These are phyloP conservation scores for Conus ventricosus DNA, from an alignment of 1,140 invertebrate species.

Conservation along the genomic window DNA sequence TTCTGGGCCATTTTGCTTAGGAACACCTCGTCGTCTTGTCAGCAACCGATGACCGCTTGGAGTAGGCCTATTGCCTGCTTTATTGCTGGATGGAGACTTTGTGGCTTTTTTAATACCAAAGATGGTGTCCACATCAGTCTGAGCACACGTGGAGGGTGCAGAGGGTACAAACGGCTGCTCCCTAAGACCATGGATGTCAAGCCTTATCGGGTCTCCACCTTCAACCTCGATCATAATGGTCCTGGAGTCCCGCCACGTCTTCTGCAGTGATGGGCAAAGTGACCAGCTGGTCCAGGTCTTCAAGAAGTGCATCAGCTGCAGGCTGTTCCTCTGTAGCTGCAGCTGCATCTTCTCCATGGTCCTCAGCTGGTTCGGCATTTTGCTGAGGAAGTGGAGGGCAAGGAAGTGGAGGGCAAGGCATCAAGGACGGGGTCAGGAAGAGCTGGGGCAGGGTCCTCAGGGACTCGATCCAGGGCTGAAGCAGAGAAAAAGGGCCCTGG, in stretches of 20 bases:
- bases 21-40: too few species aligned
- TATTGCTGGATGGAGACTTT: too few species aligned
- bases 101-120: background rate
- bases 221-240: background rate
- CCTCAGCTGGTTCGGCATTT: background rate
- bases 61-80: too few species aligned
- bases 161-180: background rate
- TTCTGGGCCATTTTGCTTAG: too few species aligned
- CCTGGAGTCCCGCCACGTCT: background rate
- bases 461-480: background rate
- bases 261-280: background rate
- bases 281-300: background rate
- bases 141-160: background rate
- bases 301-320: background rate
- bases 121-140: background rate
- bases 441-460: too few species aligned
- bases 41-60: too few species aligned
- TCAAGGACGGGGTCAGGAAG: too few species aligned
- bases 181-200: background rate
- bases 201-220: background rate
- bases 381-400: background rate
- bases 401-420: too few species aligned
- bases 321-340: background rate
- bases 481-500: background rate
- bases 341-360: background rate